Percentiles rank a stretch among this genome's conserved stretches.
Conservation (phyloP, 2,113 vertebrate species). For the Aramus guarauna region DNA sequence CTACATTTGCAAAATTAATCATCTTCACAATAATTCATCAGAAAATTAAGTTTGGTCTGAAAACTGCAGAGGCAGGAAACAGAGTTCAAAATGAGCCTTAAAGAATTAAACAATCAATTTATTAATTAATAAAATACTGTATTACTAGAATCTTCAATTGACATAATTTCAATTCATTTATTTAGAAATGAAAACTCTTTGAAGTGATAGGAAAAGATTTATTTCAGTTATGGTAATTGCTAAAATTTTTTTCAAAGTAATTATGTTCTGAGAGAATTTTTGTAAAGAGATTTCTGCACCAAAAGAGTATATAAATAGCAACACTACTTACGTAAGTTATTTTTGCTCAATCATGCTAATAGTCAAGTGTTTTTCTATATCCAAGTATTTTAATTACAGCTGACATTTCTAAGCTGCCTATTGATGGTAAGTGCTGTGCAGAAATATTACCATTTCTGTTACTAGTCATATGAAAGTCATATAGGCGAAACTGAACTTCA, state of each 20-base stretch:
- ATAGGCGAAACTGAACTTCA: background rate
- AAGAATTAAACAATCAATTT: background rate
- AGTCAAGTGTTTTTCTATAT: background rate
- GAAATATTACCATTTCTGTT: background rate
- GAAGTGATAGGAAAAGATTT: background rate
- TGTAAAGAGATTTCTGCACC: background rate
- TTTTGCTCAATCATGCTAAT: background rate
- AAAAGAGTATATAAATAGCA: background rate
- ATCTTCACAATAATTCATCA: background rate
- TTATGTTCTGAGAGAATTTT: background rate
- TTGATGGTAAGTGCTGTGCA: background rate
- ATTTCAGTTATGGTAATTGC: background rate
- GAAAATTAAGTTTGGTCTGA: background rate
- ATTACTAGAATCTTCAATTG: background rate
- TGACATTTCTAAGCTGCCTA: background rate
- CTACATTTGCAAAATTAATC: background rate
- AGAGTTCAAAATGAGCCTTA: background rate
- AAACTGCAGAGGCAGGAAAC: background rate
- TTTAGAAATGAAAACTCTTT: background rate
- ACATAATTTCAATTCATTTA: background rate
- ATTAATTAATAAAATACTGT: background rate
- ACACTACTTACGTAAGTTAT: background rate
- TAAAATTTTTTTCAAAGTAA: background rate
- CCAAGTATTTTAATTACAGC: background rate
- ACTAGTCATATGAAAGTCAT: background rate